These are phyloP conservation scores for Coptodon rendalli DNA, from an alignment of 2,113 vertebrate genomes.

Conservation along the genomic window DNA sequence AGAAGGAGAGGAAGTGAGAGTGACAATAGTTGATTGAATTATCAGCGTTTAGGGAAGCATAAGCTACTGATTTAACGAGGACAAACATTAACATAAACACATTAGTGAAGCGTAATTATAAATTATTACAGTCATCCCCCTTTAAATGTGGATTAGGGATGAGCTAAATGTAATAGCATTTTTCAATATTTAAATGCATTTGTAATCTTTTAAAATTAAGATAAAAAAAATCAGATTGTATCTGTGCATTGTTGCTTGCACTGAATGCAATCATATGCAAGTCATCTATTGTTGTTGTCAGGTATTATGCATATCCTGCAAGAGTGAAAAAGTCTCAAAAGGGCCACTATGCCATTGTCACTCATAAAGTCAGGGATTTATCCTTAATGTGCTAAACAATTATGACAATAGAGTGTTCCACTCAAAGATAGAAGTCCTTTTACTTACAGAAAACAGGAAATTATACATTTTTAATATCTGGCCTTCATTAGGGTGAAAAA, in stretches of 20 bases:
- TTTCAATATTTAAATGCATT: neutral
- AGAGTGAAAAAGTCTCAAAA: neutral
- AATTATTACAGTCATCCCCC: neutral
- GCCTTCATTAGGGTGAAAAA: neutral
- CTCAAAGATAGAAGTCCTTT: neutral
- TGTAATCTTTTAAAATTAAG: neutral
- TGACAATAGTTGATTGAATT: neutral
- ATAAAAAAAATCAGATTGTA: neutral
- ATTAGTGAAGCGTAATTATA: neutral
- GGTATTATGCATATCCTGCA: neutral
- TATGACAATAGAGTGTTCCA: neutral
- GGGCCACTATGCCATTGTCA: neutral
- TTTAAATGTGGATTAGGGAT: neutral
- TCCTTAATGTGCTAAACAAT: neutral
- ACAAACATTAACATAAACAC: neutral
- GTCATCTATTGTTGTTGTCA: neutral
- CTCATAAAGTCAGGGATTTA: neutral
- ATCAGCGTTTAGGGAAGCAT: slow-evolving; percentile 17
- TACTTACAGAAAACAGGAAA: neutral
- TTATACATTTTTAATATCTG: neutral
- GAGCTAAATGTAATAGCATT: neutral
- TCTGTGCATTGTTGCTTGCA: neutral
- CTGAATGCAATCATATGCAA: neutral
- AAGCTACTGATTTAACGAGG: neutral
- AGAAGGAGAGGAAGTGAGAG: neutral